Base-by-base conservation (phyloP, 2,888 invertebrate genomes). In the Axea sp. region DNA sequence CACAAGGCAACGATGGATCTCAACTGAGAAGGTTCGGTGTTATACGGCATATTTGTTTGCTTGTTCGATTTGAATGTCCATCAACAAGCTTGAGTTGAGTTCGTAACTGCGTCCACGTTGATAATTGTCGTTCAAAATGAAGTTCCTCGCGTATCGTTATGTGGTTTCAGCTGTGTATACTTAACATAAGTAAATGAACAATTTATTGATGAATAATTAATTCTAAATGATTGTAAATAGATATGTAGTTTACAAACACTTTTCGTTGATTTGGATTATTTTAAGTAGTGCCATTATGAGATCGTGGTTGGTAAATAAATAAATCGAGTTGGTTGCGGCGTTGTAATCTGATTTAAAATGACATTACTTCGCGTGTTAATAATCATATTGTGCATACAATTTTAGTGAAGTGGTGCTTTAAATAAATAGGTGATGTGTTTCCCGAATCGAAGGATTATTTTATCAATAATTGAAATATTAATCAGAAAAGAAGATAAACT, bases 41-140 rank as follows among this genome's bases (percentile, higher is more conserved):
- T 12, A 24, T n/a, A 6, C 47, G 51, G 57, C 24, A 15, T 26
- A 37, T 31, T 39, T 39, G 47, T 31, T 45, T 37, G 59, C 37
- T 30, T 11, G 65, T 53, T 59, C 73, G 67, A 73, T 67, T 67
- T 41, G 59, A 64, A 65, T 60, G 72, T 59, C 72, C 53, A 49
- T 65, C 65, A 45, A 6, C 47, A 26, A 12, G 28, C 11, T n/a
- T 9, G 51, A 65, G 59, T 28, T 28, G 59, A 37, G 45, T 62
- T 53, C 17, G 65, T 19, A 43, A 45, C 47, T 24, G 28, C 49
- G 60, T 24, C 37, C 53, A 30, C 37, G 41, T 12, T 51, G 33
- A 41, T 37, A 31, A 41, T 65, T 14, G 12, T 8, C 19, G 8
- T 15, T 11, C 31, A 14, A 15, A 26, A 59, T 55, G 15, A 7